Conservation (phyloP, 2,797 vertebrate genomes). For the Calcarius lapponicus region DNA sequence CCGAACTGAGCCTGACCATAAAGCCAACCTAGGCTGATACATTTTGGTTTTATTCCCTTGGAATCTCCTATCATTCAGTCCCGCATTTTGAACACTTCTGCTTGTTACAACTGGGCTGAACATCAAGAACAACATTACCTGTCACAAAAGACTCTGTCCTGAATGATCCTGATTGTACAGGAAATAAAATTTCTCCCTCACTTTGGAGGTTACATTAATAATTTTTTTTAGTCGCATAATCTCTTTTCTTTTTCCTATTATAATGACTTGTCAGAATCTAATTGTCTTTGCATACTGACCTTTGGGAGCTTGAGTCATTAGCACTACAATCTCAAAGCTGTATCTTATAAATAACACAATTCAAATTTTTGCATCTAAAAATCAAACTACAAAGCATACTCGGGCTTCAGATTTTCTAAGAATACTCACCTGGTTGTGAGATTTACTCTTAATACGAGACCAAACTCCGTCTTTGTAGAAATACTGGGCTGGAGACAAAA, state of each 20-base stretch:
- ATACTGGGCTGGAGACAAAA: conserved; percentile 84
- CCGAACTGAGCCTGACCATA: not conserved
- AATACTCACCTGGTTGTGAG: conserved; percentile 71
- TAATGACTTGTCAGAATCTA: not conserved
- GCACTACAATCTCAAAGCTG: not conserved
- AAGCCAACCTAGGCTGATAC: not conserved
- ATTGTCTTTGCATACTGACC: not conserved
- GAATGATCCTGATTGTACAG: not conserved
- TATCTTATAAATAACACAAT: not conserved
- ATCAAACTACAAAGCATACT: not conserved
- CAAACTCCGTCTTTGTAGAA: conserved; percentile 82
- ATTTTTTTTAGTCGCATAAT: not conserved
- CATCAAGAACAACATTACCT: not conserved
- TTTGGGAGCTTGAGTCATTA: not conserved
- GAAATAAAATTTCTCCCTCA: not conserved
- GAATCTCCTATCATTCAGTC: not conserved
- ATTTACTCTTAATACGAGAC: conserved; percentile 71
- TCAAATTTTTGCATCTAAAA: not conserved
- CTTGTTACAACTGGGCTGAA: not conserved
- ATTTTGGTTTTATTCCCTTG: not conserved
- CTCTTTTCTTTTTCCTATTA: not conserved
- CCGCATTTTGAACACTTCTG: not conserved
- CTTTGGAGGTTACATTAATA: not conserved
- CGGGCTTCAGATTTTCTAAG: not conserved
- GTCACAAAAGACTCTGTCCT: not conserved